Percentiles rank a stretch among this genome's conserved stretches.
phyloP scores from a whole-genome alignment of 1,140 invertebrate genomes.

The Anagrus nilaparvatae region DNA sequence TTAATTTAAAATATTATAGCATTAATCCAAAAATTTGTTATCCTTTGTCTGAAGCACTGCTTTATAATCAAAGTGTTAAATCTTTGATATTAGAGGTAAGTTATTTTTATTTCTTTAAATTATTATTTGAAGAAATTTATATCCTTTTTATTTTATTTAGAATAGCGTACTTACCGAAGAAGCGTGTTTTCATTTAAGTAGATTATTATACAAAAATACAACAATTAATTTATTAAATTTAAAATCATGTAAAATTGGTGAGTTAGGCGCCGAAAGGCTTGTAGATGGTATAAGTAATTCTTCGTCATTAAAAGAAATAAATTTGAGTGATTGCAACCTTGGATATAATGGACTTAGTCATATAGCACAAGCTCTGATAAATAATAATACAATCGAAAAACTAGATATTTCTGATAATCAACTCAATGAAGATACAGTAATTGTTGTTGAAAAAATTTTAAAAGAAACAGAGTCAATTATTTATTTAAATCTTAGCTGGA shows the following conservation, averaged over 20 bases:
- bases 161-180: slow-evolving; percentile 25
- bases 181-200: slow-evolving; percentile 38
- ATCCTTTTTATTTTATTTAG: neutral
- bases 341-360: slow-evolving; percentile 34
- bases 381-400: slow-evolving; percentile 21
- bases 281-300: slow-evolving; percentile 25
- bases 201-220: slow-evolving; percentile 32
- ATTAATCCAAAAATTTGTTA: slow-evolving; percentile 33
- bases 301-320: slow-evolving; percentile 27
- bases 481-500: slow-evolving; percentile 41
- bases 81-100: slow-evolving; percentile 34
- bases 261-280: slow-evolving; percentile 28
- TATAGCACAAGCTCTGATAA: slow-evolving; percentile 23
- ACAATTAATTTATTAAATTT: slow-evolving; percentile 32
- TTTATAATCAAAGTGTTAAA: slow-evolving; percentile 32
- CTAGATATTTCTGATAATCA: slow-evolving; percentile 37
- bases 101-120: no score
- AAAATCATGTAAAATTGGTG: slow-evolving; percentile 37
- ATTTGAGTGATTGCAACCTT: slow-evolving; percentile 38
- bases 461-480: slow-evolving; percentile 27
- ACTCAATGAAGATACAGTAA: slow-evolving; percentile 24
- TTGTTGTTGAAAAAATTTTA: slow-evolving; percentile 22
- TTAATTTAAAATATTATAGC: slow-evolving; percentile 36
- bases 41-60: slow-evolving; percentile 33
- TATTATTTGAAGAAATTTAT: no score